phyloP scores from a whole-genome alignment of 2,797 vertebrate species.

The Sebastiscus tertius region DNA sequence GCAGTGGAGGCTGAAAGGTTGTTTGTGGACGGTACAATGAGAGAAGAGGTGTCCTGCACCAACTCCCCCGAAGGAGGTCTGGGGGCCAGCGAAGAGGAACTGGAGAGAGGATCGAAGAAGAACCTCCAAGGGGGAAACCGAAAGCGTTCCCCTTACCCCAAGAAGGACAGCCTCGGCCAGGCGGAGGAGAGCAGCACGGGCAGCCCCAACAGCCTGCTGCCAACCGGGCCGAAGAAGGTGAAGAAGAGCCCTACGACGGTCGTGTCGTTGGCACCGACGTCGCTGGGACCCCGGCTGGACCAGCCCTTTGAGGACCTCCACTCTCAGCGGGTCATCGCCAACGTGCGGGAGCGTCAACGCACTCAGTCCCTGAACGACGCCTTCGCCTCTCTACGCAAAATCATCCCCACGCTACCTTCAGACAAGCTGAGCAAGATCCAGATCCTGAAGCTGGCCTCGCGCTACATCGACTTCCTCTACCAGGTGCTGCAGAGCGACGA shows the following conservation, averaged over 20 bases:
- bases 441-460: constrained; percentile 89
- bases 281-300: constrained; percentile 72
- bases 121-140: constrained; percentile 72
- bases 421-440: constrained; percentile 94
- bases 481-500: constrained; percentile 91
- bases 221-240: constrained; percentile 75
- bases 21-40: constrained; percentile 77
- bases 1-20: constrained; percentile 49
- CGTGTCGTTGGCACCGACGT: constrained; percentile 70
- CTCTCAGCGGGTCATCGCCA: constrained; percentile 88
- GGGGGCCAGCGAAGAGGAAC: constrained; percentile 85
- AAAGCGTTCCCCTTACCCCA: constrained; percentile 78
- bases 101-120: constrained; percentile 82
- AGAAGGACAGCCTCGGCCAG: constrained; percentile 65
- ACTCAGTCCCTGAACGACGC: constrained; percentile 90
- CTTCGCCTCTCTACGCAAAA: constrained; percentile 88
- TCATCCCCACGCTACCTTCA: constrained; percentile 90
- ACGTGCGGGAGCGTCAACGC: constrained; percentile 88
- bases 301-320: constrained; percentile 86
- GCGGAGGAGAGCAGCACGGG: constrained; percentile 73
- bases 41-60: constrained; percentile 86
- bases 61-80: constrained; percentile 86
- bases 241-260: constrained; percentile 81
- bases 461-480: constrained; percentile 91
- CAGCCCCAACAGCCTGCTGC: constrained; percentile 79